Conservation (phyloP, 2,797 vertebrate species). For the Sebastes cheni region DNA sequence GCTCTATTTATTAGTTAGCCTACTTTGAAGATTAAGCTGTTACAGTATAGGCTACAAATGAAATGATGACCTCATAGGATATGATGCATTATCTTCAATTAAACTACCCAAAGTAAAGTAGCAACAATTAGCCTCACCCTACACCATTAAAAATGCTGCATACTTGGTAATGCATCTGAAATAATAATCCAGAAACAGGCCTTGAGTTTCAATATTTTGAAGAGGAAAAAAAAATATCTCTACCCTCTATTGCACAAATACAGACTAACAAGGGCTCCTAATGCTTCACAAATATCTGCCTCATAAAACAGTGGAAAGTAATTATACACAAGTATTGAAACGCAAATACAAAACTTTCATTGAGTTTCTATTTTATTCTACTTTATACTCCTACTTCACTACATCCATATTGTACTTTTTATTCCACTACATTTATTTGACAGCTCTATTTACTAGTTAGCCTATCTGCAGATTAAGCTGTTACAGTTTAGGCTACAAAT, state of each 20-base stretch:
- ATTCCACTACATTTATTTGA: neutral
- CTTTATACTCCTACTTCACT: too few relatives aligned
- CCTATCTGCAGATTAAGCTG: neutral
- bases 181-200: neutral
- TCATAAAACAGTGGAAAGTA: neutral
- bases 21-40: neutral
- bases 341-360: too few relatives aligned
- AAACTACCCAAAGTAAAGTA: neutral
- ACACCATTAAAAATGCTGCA: neutral
- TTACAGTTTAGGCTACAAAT: neutral
- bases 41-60: neutral
- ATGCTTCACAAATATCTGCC: neutral
- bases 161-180: neutral
- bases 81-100: neutral
- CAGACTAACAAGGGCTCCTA: neutral
- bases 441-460: neutral
- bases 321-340: neutral
- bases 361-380: too few relatives aligned
- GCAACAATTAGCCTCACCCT: neutral
- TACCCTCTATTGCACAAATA: neutral
- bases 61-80: neutral
- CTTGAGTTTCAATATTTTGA: neutral
- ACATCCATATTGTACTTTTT: too few relatives aligned
- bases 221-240: neutral
- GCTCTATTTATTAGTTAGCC: neutral